Evolutionary conservation across 2,888 invertebrate species (phyloP), one percentile per base, ranked within the genome.

Genomic region (Cistogaster globosa): DNA sequence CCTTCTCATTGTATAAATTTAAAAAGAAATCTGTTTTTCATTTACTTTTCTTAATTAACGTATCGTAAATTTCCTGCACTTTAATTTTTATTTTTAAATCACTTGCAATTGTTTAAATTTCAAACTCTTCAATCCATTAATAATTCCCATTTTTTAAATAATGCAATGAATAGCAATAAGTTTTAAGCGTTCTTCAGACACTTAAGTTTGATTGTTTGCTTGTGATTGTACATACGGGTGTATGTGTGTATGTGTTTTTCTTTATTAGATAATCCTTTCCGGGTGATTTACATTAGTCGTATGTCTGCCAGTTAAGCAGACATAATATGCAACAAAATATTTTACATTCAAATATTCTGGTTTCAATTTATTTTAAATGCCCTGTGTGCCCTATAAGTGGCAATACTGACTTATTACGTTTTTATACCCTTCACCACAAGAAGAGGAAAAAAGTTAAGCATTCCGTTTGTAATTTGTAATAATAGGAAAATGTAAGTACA

Each of bases 201-300:
- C 84, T 85, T 82, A 45, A 85, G 60, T 45, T 36, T 71, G n/a
- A 75, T 60, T 83, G 11, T 67, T 20, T 3, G 48, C 36, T 32
- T 75, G 32, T 48, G 12, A 0, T 12, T 42, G 0, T 42, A 48
- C 14, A 14, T n/a, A n/a, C 16, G 45, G 11, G 42, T 48, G 26
- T 11, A 20, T 6, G 36, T 60, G 60, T 48, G 32, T 57, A 16
- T 69, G 45, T 80, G 16, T 75, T 62, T 45, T 22, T 67, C 65
- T 85, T 62, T 69, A 81, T 81, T 85, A 85, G 57, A 85, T 85
- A 85, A 85, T 81, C 81, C 84, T 85, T 85, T 85, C 84, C 84
- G 84, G 84, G 84, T 85, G 84, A 85, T 85, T 85, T 85, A 58
- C 72, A 81, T 81, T 74, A 53, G 60, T 67, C 55, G 38, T 58